phyloP scores from a whole-genome alignment of 2,797 vertebrate species.

The Linurgus olivaceus region DNA sequence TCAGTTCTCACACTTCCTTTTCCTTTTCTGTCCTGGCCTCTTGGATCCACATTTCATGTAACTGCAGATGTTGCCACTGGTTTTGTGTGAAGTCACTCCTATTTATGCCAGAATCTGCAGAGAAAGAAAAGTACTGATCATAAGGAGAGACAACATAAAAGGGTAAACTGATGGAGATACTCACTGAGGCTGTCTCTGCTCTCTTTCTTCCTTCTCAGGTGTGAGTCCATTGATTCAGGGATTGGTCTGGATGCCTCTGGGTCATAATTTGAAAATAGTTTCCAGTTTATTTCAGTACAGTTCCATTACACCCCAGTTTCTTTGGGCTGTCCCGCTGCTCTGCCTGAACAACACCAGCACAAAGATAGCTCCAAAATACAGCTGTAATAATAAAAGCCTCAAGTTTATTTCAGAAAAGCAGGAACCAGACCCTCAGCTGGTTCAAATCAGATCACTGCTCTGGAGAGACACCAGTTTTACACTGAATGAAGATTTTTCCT shows the following conservation, averaged over 20 bases:
- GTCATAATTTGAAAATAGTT: not conserved
- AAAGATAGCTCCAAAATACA: not conserved
- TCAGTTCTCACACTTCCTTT: not conserved
- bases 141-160: not conserved
- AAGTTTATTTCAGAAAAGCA: not conserved
- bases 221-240: not conserved
- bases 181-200: not conserved
- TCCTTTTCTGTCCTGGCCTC: not conserved
- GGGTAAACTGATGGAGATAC: not conserved
- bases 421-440: not conserved
- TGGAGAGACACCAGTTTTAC: not conserved
- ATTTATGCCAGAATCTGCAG: not conserved
- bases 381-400: conserved; percentile 18
- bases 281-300: not conserved
- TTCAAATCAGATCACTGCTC: not conserved
- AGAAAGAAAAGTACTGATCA: not conserved
- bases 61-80: not conserved
- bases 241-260: not conserved
- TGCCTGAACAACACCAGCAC: not conserved
- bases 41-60: not conserved
- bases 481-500: not conserved
- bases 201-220: not conserved
- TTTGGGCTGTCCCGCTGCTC: not conserved
- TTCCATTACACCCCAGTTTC: not conserved
- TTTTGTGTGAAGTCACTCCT: conserved; percentile 18